Percentiles rank a stretch among this genome's conserved stretches.
Conservation (phyloP, 2,113 vertebrate genomes). For the Gopherus flavomarginatus region DNA sequence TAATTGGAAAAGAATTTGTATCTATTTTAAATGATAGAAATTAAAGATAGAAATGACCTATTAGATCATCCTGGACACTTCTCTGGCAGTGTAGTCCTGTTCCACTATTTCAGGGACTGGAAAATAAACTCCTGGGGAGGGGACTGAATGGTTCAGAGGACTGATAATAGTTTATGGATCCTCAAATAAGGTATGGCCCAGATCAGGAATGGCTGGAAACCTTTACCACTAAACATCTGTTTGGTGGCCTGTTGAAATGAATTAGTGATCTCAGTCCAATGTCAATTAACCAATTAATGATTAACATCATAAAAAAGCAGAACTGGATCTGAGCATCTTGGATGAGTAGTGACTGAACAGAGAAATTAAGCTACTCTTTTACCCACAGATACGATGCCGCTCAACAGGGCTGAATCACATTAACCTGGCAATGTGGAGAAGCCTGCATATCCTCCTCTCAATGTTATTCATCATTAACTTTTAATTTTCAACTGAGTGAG, state of each 20-base stretch:
- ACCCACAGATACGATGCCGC: slow-evolving; percentile 17
- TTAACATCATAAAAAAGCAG: slow-evolving; percentile 53
- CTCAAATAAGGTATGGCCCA: slow-evolving; percentile 6
- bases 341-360: slow-evolving; percentile 61
- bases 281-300: background rate
- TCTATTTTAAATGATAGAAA: slow-evolving; percentile 49
- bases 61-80: slow-evolving; percentile 62
- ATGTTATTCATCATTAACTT: slow-evolving; percentile 58
- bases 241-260: slow-evolving; percentile 44
- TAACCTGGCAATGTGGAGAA: slow-evolving; percentile 11
- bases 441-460: slow-evolving; percentile 68
- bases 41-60: slow-evolving; percentile 78
- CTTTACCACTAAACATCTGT: background rate
- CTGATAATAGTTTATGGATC: background rate
- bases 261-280: slow-evolving; percentile 7
- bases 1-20: slow-evolving; percentile 37
- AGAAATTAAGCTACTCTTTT: slow-evolving; percentile 26
- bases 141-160: background rate
- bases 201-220: slow-evolving; percentile 37
- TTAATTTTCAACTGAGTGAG: slow-evolving; percentile 52
- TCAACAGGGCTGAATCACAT: background rate
- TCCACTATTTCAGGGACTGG: background rate
- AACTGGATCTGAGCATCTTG: background rate
- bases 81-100: slow-evolving; percentile 30
- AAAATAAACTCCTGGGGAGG: background rate